phyloP scores from a whole-genome alignment of 1,140 invertebrate species.

The Oreohelix idahoensis region DNA sequence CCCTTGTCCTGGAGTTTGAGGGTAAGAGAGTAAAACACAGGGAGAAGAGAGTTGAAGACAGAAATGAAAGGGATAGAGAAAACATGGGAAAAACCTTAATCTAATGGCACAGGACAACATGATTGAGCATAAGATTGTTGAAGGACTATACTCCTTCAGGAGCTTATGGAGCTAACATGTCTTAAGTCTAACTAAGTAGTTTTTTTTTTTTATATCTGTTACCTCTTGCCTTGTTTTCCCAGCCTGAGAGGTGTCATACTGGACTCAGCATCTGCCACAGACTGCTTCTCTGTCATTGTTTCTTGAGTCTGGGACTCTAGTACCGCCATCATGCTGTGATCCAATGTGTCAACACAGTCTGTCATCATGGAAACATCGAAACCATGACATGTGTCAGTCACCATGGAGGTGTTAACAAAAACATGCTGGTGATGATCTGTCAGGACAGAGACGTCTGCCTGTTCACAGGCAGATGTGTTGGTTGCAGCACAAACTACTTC shows the following conservation, averaged over 20 bases:
- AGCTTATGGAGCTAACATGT: too few relatives aligned
- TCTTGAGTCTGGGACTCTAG: slow-evolving; percentile 23
- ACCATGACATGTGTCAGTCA: background rate
- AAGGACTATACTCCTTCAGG: too few relatives aligned
- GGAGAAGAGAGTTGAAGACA: too few relatives aligned
- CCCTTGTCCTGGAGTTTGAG: too few relatives aligned
- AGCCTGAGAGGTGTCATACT: slow-evolving; percentile 59
- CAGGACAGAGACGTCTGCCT: background rate
- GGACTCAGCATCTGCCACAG: slow-evolving; percentile 35
- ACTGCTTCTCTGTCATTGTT: slow-evolving; percentile 47
- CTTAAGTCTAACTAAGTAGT: too few relatives aligned
- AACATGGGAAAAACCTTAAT: too few relatives aligned
- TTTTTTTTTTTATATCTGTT: too few relatives aligned
- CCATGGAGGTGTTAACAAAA: background rate
- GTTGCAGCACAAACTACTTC: background rate
- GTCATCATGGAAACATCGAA: slow-evolving; percentile 15
- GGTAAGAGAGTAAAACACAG: too few relatives aligned
- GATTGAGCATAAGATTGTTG: too few relatives aligned
- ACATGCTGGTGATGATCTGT: background rate
- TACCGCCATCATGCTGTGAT: slow-evolving; percentile 38
- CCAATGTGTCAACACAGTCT: slow-evolving; percentile 16
- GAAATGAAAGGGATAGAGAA: too few relatives aligned
- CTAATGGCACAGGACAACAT: too few relatives aligned
- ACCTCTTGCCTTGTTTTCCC: slow-evolving; percentile 52
- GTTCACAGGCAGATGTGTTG: background rate